Conservation (phyloP, 2,888 invertebrate genomes). For the Mesopsocus fuscifrons region DNA sequence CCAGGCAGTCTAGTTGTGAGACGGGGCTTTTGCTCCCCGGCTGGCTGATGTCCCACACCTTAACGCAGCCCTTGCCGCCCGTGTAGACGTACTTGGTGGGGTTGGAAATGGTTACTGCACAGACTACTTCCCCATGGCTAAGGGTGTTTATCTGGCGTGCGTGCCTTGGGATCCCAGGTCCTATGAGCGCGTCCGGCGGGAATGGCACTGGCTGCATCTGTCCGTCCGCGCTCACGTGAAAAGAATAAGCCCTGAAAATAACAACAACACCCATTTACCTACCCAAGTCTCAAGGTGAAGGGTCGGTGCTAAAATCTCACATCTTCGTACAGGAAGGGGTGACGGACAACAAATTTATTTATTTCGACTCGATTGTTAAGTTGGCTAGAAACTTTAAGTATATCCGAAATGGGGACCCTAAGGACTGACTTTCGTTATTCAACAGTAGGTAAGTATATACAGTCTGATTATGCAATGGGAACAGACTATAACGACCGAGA, state of each 20-base stretch:
- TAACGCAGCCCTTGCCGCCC: constrained; percentile 89
- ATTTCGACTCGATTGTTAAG: no score
- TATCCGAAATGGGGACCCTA: no score
- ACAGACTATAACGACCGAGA: no score
- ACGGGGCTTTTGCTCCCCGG: constrained; percentile 59
- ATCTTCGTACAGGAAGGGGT: no score
- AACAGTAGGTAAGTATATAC: no score
- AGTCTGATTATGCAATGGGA: no score
- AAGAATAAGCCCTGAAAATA: constrained; percentile 65
- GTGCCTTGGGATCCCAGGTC: constrained; percentile 84
- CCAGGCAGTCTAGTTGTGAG: constrained; percentile 69
- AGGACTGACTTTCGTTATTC: no score
- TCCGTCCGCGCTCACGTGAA: constrained; percentile 78
- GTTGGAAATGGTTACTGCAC: constrained; percentile 84
- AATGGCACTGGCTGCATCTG: constrained; percentile 84
- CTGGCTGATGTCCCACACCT: constrained; percentile 64
- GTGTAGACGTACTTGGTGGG: constrained; percentile 89
- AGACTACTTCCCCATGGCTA: constrained; percentile 92
- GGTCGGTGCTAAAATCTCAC: no score
- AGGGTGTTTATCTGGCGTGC: constrained; percentile 78
- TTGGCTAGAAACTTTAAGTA: no score
- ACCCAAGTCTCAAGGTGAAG: no score
- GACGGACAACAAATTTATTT: no score
- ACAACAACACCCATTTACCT: constrained; percentile 11
- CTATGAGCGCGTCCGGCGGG: constrained; percentile 80